Conservation (phyloP, 2,888 invertebrate genomes). For the Stenurella melanura region DNA sequence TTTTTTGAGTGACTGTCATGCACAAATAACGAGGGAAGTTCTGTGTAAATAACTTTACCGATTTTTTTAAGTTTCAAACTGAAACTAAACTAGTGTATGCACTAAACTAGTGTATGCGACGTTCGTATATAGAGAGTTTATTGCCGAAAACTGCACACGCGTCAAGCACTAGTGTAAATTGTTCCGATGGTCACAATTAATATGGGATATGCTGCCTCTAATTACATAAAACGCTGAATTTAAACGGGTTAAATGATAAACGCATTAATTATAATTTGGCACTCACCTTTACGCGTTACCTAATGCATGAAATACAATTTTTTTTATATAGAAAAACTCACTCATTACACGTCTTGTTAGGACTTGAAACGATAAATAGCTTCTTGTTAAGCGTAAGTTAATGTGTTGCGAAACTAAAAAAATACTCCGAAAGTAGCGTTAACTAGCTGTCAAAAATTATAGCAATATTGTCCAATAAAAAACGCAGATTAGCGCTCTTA, state of each 20-base stretch:
- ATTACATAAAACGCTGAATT: neutral
- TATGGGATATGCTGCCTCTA: no score
- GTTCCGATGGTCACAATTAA: no score
- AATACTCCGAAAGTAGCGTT: neutral
- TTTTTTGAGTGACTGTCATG: no score
- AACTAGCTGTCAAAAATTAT: slow-evolving; percentile 25
- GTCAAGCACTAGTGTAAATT: no score
- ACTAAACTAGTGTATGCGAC: no score
- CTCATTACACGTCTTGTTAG: neutral
- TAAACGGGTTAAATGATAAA: neutral
- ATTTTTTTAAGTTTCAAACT: no score
- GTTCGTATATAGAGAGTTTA: no score
- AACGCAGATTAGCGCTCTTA: slow-evolving; percentile 16
- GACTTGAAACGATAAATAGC: neutral
- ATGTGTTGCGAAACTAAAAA: neutral
- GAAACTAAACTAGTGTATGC: no score
- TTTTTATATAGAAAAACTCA: neutral
- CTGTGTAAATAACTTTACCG: no score
- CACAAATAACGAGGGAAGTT: no score
- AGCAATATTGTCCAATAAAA: neutral
- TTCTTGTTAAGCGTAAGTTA: neutral
- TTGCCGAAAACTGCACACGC: no score
- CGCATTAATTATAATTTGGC: neutral
- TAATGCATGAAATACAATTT: neutral
- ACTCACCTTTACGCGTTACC: neutral